A percentile compares a stretch with the other conserved stretches of the same genome.
Evolutionary conservation across 2,797 vertebrate genomes (phyloP).

Genomic region (Discoglossus pictus): DNA sequence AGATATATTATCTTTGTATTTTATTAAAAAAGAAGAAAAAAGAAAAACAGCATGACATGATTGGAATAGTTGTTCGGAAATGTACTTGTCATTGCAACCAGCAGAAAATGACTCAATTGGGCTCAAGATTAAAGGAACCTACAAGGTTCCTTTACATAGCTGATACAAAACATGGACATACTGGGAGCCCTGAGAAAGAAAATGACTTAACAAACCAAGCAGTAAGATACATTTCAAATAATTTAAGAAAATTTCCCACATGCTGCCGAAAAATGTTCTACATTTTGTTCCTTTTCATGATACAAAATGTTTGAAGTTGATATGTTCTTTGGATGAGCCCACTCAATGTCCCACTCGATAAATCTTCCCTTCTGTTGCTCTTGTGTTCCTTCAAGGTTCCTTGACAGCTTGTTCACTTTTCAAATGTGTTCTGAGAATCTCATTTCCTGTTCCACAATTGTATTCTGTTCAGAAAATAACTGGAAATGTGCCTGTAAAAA

Average conservation of each 20-base stretch:
- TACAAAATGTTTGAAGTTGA: slow-evolving; percentile 36
- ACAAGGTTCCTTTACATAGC: slow-evolving; percentile 12
- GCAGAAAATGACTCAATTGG: slow-evolving; percentile 11
- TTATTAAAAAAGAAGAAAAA: slow-evolving; percentile 3
- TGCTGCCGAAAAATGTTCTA: slow-evolving; percentile 27
- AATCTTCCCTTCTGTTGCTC: slow-evolving; percentile 48
- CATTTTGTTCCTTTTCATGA: slow-evolving; percentile 39
- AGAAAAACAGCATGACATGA: slow-evolving; percentile 27
- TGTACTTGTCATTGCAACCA: slow-evolving; percentile 11
- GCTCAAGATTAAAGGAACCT: slow-evolving; percentile 6
- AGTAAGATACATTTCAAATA: slow-evolving; percentile 22
- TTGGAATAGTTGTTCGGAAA: slow-evolving; percentile 5
- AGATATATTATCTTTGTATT: too few relatives aligned
- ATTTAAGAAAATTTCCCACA: slow-evolving; percentile 21
- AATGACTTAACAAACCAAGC: slow-evolving; percentile 29
- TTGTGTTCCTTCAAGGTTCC: slow-evolving; percentile 47
- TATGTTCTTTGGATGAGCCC: slow-evolving; percentile 43
- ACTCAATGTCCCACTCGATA: slow-evolving; percentile 49
- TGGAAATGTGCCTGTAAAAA: slow-evolving; percentile 44
- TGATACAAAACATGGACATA: neutral
- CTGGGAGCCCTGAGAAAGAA: neutral
- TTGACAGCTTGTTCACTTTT: slow-evolving; percentile 53
- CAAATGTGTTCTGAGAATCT: slow-evolving; percentile 48
- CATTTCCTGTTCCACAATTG: slow-evolving; percentile 46
- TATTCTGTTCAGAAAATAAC: slow-evolving; percentile 49